phyloP scores from a whole-genome alignment of 2,888 invertebrate species.

The Stenichneumon culpator region DNA sequence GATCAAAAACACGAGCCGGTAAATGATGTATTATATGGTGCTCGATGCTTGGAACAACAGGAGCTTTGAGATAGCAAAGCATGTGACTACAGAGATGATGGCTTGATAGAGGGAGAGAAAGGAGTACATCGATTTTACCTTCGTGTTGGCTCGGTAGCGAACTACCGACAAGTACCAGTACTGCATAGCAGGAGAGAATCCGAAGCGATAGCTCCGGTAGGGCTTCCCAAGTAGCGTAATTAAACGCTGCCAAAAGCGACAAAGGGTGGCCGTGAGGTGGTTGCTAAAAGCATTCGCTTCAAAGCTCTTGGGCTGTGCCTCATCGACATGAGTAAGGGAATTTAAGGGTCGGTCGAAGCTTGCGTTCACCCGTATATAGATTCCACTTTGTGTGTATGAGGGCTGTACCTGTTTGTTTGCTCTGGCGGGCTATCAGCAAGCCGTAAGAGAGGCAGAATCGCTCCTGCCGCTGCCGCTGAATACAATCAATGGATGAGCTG shows the following conservation, averaged over 20 bases:
- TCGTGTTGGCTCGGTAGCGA: slow-evolving; percentile 32
- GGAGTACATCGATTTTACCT: slow-evolving; percentile 54
- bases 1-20: too few relatives aligned
- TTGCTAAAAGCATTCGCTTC: slow-evolving; percentile 64
- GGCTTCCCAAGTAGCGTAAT: slow-evolving; percentile 70
- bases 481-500: slow-evolving; percentile 48
- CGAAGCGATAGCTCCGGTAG: slow-evolving; percentile 44
- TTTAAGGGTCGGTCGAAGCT: slow-evolving; percentile 54
- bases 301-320: slow-evolving; percentile 59
- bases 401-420: slow-evolving; percentile 43
- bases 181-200: slow-evolving; percentile 45
- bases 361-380: slow-evolving; percentile 30
- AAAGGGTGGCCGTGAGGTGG: slow-evolving; percentile 63
- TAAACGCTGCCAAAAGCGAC: slow-evolving; percentile 69
- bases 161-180: slow-evolving; percentile 48
- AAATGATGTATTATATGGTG: too few relatives aligned
- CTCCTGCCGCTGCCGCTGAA: slow-evolving; percentile 16
- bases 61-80: slow-evolving; percentile 43
- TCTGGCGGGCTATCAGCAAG: slow-evolving; percentile 13
- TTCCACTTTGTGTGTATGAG: slow-evolving; percentile 15
- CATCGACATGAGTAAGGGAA: slow-evolving; percentile 47
- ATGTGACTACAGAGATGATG: slow-evolving; percentile 37
- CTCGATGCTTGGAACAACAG: neutral
- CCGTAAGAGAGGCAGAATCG: neutral
- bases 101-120: slow-evolving; percentile 47